Percentiles rank a stretch among this genome's conserved stretches.
phyloP scores from a whole-genome alignment of 2,797 vertebrate genomes.

The Epinephelus coioides region DNA sequence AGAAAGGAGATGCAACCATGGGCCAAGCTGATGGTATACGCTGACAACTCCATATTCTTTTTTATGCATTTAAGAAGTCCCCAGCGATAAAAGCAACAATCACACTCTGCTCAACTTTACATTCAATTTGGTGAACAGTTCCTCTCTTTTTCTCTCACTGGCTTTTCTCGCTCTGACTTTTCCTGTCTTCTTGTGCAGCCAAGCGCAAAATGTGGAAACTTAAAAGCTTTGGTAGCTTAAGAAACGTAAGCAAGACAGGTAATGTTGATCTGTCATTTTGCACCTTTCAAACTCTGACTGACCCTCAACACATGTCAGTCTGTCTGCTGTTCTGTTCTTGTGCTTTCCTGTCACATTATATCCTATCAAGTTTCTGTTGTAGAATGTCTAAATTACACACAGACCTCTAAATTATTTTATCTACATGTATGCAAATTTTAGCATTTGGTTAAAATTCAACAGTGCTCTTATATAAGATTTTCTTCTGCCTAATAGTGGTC shows the following conservation, averaged over 20 bases:
- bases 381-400: not conserved
- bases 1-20: slow-evolving; percentile 89
- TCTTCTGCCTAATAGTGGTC: not conserved
- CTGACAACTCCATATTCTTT: not conserved
- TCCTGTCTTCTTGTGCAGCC: slow-evolving; percentile 81
- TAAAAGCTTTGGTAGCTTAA: slow-evolving; percentile 98
- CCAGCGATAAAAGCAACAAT: not conserved
- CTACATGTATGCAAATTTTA: too few relatives aligned
- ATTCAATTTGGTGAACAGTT: not conserved
- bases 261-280: slow-evolving; percentile 71
- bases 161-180: slow-evolving; percentile 41
- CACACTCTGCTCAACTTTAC: not conserved
- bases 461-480: not conserved
- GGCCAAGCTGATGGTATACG: slow-evolving; percentile 92
- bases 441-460: too few relatives aligned
- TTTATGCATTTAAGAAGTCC: not conserved
- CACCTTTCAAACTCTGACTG: slow-evolving; percentile 14
- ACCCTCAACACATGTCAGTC: slow-evolving; percentile 11
- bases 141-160: slow-evolving; percentile 57
- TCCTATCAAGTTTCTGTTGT: not conserved
- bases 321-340: not conserved
- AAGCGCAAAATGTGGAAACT: slow-evolving; percentile 99
- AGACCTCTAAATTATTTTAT: too few relatives aligned
- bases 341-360: not conserved
- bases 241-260: slow-evolving; percentile 99